Evolutionary conservation across 2,797 vertebrate species (phyloP), one percentile per base, ranked within the genome.

Genomic region (Buphagus erythrorhynchus): DNA sequence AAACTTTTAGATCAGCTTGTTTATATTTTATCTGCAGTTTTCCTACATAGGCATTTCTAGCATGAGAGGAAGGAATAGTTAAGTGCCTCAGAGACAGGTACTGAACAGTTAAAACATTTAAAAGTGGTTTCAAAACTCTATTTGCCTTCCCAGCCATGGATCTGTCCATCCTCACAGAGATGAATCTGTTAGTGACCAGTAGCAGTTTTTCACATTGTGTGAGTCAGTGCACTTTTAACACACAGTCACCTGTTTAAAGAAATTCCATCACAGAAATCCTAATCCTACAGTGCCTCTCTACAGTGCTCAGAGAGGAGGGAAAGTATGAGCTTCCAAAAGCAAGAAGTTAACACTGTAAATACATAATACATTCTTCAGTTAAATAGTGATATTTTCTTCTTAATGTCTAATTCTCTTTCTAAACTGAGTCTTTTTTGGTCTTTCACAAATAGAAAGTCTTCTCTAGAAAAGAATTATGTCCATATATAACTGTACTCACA

Each of bases 261-360:
- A 88, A 91, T 96, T 93, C 95, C 96, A 86, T 48, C 71, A 73
- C 1, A 90, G 80, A 95, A 96, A 96, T 91, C 83, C 76, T 96
- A 90, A 94, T 86, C 86, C 68, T 78, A 73, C 54, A 95, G 57
- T 94, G 79, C 93, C 75, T 93, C 93, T 92, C 92, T 65, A 28
- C 85, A 92, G 46, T 92, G 76, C 95, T 93, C 82, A 82, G 79
- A 82, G 87, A 86, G 83, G 71, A 96, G 54, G 68, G 35, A 45
- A 76, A 74, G 75, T 71, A 54, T 52, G 66, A 93, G 67, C 69
- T 79, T 78, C 52, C 25, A 86, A 73, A 85, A 65, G 35, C 42
- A 89, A 96, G 85, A 57, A 81, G 58, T 45, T 57, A 80, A 59
- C 10, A 20, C 22, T 92, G 71, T 90, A 80, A 67, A 87, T n/a